Evolutionary conservation across 2,113 vertebrate genomes (phyloP).

Genomic region (Prochilodus magdalenae): DNA sequence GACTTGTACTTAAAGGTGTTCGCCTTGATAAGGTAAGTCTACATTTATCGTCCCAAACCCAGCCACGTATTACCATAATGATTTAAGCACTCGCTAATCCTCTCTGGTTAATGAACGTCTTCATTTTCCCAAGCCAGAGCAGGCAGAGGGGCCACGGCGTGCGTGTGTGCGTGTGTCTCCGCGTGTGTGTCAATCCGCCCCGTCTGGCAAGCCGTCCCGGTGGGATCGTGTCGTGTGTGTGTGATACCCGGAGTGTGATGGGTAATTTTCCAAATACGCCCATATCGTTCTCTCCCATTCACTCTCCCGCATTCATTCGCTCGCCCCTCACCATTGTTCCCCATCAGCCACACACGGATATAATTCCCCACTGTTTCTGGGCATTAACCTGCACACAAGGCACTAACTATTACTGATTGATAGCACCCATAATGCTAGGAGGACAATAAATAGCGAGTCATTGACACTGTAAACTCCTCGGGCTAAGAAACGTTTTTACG

Average conservation of each 20-base stretch:
- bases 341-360: conserved; percentile 55
- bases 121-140: conserved; percentile 85
- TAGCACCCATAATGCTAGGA: conserved; percentile 49
- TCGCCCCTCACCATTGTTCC: conserved; percentile 52
- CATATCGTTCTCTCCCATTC: conserved; percentile 60
- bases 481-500: conserved; percentile 33
- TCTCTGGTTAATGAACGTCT: conserved; percentile 92
- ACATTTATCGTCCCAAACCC: conserved; percentile 88
- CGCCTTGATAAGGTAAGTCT: conserved; percentile 86
- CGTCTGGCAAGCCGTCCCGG: conserved; percentile 83
- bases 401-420: conserved; percentile 53
- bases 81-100: conserved; percentile 91
- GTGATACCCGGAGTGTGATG: conserved; percentile 75
- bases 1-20: conserved; percentile 87
- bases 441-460: conserved; percentile 44
- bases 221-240: conserved; percentile 77
- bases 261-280: conserved; percentile 63
- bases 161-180: conserved; percentile 24
- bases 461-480: conserved; percentile 49
- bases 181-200: conserved; percentile 74
- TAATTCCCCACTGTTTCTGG: conserved; percentile 51
- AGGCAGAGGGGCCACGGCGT: conserved; percentile 53
- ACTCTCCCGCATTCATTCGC: conserved; percentile 43
- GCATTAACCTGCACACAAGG: conserved; percentile 59
- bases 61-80: conserved; percentile 94